Percentiles rank a stretch among this genome's conserved stretches.
Conservation (phyloP, 2,797 vertebrate genomes). For the Champsocephalus gunnari region DNA sequence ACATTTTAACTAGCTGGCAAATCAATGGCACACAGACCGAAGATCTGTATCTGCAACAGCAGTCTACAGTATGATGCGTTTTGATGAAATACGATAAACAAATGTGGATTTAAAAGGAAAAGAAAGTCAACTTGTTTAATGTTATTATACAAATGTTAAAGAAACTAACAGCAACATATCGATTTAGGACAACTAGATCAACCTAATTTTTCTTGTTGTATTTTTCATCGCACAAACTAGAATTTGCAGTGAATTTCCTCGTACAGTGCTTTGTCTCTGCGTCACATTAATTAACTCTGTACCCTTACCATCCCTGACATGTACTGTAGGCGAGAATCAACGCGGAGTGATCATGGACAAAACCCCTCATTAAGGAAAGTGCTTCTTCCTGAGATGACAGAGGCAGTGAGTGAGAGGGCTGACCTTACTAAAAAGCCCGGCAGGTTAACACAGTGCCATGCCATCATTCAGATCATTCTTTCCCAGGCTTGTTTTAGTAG, state of each 20-base stretch:
- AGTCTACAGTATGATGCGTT: background rate
- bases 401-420: constrained; percentile 19
- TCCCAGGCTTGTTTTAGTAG: constrained; percentile 18
- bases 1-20: background rate
- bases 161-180: background rate
- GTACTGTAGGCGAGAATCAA: constrained; percentile 25
- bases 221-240: background rate
- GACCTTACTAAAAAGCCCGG: constrained; percentile 53
- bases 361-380: constrained; percentile 54
- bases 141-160: background rate
- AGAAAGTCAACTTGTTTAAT: background rate
- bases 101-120: background rate
- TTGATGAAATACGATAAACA: background rate
- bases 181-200: background rate
- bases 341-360: constrained; percentile 25
- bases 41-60: background rate
- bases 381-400: constrained; percentile 19
- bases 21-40: background rate
- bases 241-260: background rate
- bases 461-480: constrained; percentile 31
- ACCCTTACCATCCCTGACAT: constrained; percentile 15
- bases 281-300: constrained; percentile 12
- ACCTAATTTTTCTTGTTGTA: background rate
- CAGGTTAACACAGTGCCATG: constrained; percentile 35
- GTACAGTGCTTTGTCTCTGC: background rate